These are phyloP conservation scores for Herpetotheres cachinnans DNA, from an alignment of 2,113 vertebrate species.

Conservation along the genomic window DNA sequence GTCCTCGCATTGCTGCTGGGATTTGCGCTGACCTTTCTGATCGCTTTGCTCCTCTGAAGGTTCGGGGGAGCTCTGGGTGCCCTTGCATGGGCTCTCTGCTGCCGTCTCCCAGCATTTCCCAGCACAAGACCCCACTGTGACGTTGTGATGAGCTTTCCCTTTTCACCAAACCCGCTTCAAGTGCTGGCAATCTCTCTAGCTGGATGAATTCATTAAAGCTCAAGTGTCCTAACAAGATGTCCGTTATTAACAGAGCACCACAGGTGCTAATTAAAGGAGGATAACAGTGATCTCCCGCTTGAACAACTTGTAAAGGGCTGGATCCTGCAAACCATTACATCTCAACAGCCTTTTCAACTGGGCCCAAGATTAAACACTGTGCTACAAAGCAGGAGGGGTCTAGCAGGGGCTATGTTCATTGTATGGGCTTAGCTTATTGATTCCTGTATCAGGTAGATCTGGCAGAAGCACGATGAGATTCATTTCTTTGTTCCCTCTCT, in stretches of 20 bases:
- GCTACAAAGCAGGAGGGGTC: not conserved
- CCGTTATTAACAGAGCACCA: not conserved
- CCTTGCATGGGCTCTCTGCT: accelerated
- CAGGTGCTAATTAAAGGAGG: not conserved
- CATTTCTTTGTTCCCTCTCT: not conserved
- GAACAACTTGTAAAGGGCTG: not conserved
- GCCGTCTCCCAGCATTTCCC: not conserved
- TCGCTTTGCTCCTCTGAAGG: not conserved
- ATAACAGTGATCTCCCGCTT: not conserved
- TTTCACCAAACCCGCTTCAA: accelerated
- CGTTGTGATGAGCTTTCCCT: not conserved
- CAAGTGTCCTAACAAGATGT: not conserved
- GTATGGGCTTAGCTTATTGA: not conserved
- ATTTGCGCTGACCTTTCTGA: not conserved
- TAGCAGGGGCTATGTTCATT: not conserved
- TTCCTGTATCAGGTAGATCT: not conserved
- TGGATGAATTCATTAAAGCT: not conserved
- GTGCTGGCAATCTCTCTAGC: accelerated
- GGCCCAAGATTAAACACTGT: not conserved
- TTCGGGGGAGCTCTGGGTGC: not conserved
- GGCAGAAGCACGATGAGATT: not conserved
- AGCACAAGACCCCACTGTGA: accelerated
- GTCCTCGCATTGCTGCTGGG: accelerated
- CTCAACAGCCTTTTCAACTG: not conserved
- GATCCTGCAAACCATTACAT: not conserved